A percentile compares a stretch with the other conserved stretches of the same genome.
Conservation (phyloP, 2,888 invertebrate genomes). For the Brachypterus glaber region DNA sequence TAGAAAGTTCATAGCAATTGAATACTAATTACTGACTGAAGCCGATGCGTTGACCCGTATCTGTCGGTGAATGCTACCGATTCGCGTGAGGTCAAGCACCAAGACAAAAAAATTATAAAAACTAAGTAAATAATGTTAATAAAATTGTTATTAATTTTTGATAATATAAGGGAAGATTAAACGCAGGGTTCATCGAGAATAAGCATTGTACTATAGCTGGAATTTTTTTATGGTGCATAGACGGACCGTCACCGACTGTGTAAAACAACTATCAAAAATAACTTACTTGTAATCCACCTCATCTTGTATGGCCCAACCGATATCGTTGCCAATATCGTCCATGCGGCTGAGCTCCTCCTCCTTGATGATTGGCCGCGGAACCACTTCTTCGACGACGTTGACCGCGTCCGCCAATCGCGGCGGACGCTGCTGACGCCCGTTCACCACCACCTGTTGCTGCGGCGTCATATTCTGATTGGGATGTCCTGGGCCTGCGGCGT, state of each 20-base stretch:
- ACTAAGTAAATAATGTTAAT: no score
- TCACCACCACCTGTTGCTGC: conserved; percentile 24
- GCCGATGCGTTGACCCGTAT: no score
- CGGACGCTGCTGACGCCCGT: conserved; percentile 33
- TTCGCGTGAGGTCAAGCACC: no score
- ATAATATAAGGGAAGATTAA: no score
- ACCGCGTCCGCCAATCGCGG: conserved; percentile 31
- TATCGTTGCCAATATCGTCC: conserved; percentile 81
- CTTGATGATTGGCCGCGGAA: conserved; percentile 78
- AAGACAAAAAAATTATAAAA: no score
- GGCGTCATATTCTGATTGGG: conserved; percentile 15
- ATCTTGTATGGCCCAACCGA: conserved; percentile 87
- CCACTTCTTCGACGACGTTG: conserved; percentile 41
- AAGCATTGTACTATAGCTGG: no score
- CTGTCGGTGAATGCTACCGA: no score
- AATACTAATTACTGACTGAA: no score
- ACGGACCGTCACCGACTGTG: conserved; percentile 1
- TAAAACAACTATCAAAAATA: conserved; percentile 6
- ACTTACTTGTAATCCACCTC: conserved; percentile 84
- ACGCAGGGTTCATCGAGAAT: no score
- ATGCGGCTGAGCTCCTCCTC: conserved; percentile 88
- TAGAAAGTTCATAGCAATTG: no score
- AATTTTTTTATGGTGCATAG: no score
- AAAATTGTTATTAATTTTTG: no score
- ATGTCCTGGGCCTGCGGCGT: conserved; percentile 18